phyloP scores from a whole-genome alignment of 2,797 vertebrate species.

The Holocentrus rufus region DNA sequence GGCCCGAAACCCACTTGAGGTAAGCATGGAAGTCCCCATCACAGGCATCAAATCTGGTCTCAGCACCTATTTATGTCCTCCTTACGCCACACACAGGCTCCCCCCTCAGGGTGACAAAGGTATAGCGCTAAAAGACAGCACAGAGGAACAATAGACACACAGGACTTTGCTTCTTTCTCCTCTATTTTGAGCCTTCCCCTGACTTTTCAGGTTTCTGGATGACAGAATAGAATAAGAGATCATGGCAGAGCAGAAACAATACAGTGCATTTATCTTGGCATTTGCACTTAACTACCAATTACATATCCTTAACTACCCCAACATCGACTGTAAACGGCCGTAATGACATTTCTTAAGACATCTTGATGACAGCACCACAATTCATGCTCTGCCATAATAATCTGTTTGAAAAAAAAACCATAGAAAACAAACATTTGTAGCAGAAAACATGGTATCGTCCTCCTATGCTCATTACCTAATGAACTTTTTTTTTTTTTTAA shows the following conservation, averaged over 20 bases:
- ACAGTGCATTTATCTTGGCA: not conserved
- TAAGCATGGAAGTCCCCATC: slow-evolving; percentile 80
- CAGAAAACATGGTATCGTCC: too few species aligned
- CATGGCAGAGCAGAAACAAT: not conserved
- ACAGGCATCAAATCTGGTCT: slow-evolving; percentile 63
- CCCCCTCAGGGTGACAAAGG: slow-evolving; percentile 76
- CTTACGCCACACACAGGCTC: slow-evolving; percentile 74
- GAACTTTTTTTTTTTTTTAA: too few species aligned
- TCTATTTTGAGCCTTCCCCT: slow-evolving; percentile 13
- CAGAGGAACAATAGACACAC: slow-evolving; percentile 52
- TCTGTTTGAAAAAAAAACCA: not conserved
- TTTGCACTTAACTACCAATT: too few species aligned
- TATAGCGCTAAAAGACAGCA: slow-evolving; percentile 61
- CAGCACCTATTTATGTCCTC: slow-evolving; percentile 58
- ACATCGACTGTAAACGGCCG: slow-evolving; percentile 2
- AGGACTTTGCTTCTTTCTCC: not conserved
- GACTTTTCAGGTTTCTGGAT: not conserved
- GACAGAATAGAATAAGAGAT: slow-evolving; percentile 3
- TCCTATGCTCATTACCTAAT: too few species aligned
- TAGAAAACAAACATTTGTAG: not conserved
- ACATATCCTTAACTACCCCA: too few species aligned
- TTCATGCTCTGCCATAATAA: slow-evolving; percentile 1
- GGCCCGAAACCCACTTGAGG: slow-evolving; percentile 78
- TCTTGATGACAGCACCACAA: slow-evolving; percentile 7
- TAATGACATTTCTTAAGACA: not conserved